A percentile compares a stretch with the other conserved stretches of the same genome.
These are phyloP conservation scores for Galaxea fascicularis DNA, from an alignment of 92 coral and sea anemone genomes.

Conservation along the genomic window DNA sequence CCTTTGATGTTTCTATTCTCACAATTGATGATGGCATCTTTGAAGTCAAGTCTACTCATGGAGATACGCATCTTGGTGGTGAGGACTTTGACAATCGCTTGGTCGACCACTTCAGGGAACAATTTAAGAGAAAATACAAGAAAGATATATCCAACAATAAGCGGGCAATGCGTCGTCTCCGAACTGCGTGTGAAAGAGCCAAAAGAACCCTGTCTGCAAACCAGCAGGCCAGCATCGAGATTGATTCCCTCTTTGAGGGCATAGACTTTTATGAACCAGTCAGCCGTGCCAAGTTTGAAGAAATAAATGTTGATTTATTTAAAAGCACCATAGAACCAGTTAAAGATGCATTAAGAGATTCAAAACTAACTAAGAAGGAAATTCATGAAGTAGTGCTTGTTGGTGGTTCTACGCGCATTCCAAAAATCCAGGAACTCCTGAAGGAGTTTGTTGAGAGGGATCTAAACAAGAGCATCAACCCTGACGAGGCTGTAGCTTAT, in stretches of 20 bases:
- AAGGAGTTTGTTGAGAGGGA: slow-evolving; percentile 56
- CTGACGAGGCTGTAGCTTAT: slow-evolving; percentile 89
- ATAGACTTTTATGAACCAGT: slow-evolving; percentile 70
- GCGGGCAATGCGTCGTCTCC: slow-evolving; percentile 78
- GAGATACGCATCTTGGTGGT: slow-evolving; percentile 86
- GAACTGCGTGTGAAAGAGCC: slow-evolving; percentile 85
- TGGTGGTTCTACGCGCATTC: slow-evolving; percentile 88
- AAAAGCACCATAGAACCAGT: slow-evolving; percentile 60
- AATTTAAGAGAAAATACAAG: slow-evolving; percentile 73
- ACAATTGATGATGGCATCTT: slow-evolving; percentile 86
- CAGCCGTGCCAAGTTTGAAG: slow-evolving; percentile 80
- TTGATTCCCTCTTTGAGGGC: slow-evolving; percentile 82
- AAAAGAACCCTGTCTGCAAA: slow-evolving; percentile 83
- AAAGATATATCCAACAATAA: slow-evolving; percentile 70
- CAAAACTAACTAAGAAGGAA: slow-evolving; percentile 28
- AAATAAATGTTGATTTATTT: slow-evolving; percentile 59
- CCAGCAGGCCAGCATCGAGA: slow-evolving; percentile 72
- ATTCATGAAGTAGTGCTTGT: slow-evolving; percentile 76
- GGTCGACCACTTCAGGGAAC: slow-evolving; percentile 66
- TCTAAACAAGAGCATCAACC: slow-evolving; percentile 81
- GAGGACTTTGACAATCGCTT: slow-evolving; percentile 81
- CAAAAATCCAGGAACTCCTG: slow-evolving; percentile 67
- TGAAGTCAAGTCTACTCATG: slow-evolving; percentile 82
- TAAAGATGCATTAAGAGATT: slow-evolving; percentile 60
- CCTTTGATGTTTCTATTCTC: slow-evolving; percentile 83